Conservation (phyloP, 2,113 vertebrate genomes). For the Myiagra hebetior region DNA sequence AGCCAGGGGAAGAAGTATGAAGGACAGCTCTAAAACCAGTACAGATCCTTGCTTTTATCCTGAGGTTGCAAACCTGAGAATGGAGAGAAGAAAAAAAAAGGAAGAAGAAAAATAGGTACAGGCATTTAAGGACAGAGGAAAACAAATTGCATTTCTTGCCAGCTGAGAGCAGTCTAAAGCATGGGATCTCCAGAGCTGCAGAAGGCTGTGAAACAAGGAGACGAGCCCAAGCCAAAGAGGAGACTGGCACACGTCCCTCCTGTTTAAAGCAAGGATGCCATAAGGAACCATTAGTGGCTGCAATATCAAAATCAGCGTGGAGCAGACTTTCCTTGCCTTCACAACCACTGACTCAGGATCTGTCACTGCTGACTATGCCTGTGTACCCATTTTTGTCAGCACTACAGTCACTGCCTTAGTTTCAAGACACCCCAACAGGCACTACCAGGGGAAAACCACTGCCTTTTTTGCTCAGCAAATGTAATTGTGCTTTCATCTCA, state of each 20-base stretch:
- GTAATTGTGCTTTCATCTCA: background rate
- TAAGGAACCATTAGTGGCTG: background rate
- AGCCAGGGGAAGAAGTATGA: constrained; percentile 64
- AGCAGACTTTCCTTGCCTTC: background rate
- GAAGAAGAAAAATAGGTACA: constrained; percentile 63
- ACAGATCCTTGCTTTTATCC: constrained; percentile 97
- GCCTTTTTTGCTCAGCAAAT: background rate
- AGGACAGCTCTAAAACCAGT: constrained; percentile 90
- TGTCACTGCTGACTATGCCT: background rate
- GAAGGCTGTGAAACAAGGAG: background rate
- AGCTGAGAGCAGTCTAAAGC: background rate
- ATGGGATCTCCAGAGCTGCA: background rate
- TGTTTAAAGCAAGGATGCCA: background rate
- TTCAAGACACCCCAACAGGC: background rate
- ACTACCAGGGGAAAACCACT: background rate
- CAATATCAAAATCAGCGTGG: rapidly evolving
- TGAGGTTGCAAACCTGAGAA: constrained; percentile 93
- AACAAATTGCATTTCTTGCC: constrained; percentile 37
- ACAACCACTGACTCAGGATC: background rate
- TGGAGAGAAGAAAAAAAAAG: constrained; percentile 57
- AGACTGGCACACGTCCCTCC: background rate
- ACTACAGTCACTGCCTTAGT: background rate
- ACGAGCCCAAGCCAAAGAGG: background rate
- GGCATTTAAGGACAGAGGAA: constrained; percentile 63
- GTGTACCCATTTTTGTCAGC: background rate